phyloP scores from a whole-genome alignment of 1,140 invertebrate species.

The Ips typographus region DNA sequence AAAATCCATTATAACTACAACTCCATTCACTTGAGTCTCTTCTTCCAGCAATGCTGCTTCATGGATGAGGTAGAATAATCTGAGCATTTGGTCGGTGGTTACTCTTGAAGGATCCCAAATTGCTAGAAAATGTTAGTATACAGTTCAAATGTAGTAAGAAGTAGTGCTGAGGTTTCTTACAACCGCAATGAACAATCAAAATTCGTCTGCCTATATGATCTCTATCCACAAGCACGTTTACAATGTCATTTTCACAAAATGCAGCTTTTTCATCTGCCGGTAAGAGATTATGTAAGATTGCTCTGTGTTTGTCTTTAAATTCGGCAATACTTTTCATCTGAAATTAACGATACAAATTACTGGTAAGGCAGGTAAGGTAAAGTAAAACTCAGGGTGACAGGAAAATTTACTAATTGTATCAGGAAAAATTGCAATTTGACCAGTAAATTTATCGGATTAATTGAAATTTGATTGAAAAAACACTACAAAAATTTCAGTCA shows the following conservation, averaged over 20 bases:
- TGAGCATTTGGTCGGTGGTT: constrained; percentile 71
- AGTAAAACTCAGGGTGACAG: too few species aligned
- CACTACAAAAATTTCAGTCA: not conserved
- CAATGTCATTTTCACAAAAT: constrained; percentile 67
- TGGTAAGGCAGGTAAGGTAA: constrained; percentile 42
- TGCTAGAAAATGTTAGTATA: constrained; percentile 48
- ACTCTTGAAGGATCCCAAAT: constrained; percentile 74
- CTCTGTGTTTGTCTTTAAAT: constrained; percentile 70
- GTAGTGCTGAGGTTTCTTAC: constrained; percentile 20
- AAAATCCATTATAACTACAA: constrained; percentile 80
- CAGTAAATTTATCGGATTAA: not conserved
- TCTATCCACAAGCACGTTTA: constrained; percentile 60
- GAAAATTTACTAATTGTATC: too few species aligned
- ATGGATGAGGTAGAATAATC: constrained; percentile 77
- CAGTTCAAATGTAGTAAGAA: not conserved
- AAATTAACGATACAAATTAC: constrained; percentile 11
- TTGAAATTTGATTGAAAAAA: not conserved
- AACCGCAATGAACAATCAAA: constrained; percentile 44
- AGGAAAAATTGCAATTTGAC: too few species aligned
- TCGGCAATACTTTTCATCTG: constrained; percentile 73
- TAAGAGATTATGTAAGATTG: constrained; percentile 62
- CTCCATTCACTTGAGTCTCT: constrained; percentile 71
- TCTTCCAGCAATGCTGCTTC: constrained; percentile 71
- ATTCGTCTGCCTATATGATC: constrained; percentile 48
- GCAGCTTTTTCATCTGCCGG: constrained; percentile 66